phyloP scores from a whole-genome alignment of 2,888 invertebrate genomes.

The Vannuccia rotundouncinata region DNA sequence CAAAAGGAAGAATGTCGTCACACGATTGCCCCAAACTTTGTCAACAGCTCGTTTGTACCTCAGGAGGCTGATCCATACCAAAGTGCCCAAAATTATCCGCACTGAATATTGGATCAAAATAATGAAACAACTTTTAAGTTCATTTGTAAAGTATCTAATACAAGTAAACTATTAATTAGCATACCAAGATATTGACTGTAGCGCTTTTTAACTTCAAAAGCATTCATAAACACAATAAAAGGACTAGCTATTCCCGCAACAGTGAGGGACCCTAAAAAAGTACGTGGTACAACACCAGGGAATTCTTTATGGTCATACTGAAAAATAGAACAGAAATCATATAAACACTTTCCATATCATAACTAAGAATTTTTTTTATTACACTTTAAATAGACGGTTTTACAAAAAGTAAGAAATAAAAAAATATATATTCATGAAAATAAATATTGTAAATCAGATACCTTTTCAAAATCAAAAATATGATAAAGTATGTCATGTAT shows the following conservation, averaged over 20 bases:
- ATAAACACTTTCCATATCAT: slow-evolving; percentile 3
- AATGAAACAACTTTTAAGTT: not conserved
- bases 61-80: slow-evolving; percentile 70
- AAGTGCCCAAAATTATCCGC: slow-evolving; percentile 69
- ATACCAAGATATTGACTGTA: not conserved
- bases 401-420: slow-evolving; percentile 33
- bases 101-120: slow-evolving; percentile 63
- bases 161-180: slow-evolving; percentile 4
- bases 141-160: no score
- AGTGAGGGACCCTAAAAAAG: slow-evolving; percentile 82
- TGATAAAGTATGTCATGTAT: slow-evolving; percentile 91
- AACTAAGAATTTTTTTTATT: not conserved
- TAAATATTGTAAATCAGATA: slow-evolving; percentile 60
- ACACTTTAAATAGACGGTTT: not conserved
- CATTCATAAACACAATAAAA: slow-evolving; percentile 58
- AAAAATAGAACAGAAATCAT: slow-evolving; percentile 48
- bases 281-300: slow-evolving; percentile 89
- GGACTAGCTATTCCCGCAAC: slow-evolving; percentile 74
- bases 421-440: not conserved
- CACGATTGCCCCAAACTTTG: slow-evolving; percentile 70
- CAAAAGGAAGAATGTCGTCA: slow-evolving; percentile 60
- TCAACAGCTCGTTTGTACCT: slow-evolving; percentile 69
- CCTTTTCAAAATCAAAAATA: slow-evolving; percentile 64
- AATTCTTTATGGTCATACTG: slow-evolving; percentile 97
- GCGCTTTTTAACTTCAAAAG: not conserved